Percentiles rank a stretch among this genome's conserved stretches.
Conservation (phyloP, 2,888 invertebrate species). For the Pegoplata infirma region DNA sequence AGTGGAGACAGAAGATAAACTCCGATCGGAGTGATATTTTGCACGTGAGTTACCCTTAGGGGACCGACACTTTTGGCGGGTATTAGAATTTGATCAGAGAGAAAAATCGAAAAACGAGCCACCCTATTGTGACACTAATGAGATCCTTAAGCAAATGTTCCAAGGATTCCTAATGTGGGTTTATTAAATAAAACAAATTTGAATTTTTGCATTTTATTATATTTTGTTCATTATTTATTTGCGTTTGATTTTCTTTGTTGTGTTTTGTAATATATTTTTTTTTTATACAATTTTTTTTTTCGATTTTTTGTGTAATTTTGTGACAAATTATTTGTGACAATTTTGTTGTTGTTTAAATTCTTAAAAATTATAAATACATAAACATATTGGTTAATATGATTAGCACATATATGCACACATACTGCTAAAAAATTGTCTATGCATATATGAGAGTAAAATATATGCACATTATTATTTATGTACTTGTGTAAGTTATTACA, state of each 20-base stretch:
- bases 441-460: neutral
- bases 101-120: too few species aligned
- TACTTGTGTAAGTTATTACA: neutral
- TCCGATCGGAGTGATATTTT: too few species aligned
- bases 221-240: slow-evolving; percentile 51
- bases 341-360: slow-evolving; percentile 27
- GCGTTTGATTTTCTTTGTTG: slow-evolving; percentile 55
- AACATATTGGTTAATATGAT: neutral
- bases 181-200: slow-evolving; percentile 23
- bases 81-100: too few species aligned
- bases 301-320: slow-evolving; percentile 18
- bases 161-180: too few species aligned
- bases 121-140: too few species aligned
- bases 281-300: slow-evolving; percentile 17
- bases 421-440: neutral
- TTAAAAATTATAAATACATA: neutral
- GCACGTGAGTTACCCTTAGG: too few species aligned
- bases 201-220: slow-evolving; percentile 30
- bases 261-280: slow-evolving; percentile 49
- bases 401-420: neutral
- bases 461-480: neutral
- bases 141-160: too few species aligned
- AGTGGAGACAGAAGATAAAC: too few species aligned
- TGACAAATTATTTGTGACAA: slow-evolving; percentile 26
- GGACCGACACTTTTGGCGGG: too few species aligned